Conservation (phyloP, 2,888 invertebrate species). For the Plagodis dolabraria region DNA sequence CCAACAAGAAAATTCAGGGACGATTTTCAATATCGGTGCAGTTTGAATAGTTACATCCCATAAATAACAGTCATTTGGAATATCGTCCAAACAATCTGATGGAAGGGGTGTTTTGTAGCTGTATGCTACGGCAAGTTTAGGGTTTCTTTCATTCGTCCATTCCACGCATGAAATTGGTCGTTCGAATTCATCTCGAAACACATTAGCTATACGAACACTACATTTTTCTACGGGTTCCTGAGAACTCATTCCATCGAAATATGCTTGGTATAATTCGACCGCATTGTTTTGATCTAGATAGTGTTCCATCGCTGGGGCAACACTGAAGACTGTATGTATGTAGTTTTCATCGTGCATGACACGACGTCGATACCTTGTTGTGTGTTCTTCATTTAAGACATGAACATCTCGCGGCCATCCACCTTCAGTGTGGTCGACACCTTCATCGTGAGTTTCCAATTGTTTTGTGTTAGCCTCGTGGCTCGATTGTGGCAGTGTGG, state of each 20-base stretch:
- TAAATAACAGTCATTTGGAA: constrained; percentile 84
- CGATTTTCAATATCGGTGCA: constrained; percentile 58
- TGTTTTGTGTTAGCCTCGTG: constrained; percentile 86
- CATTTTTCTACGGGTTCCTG: constrained; percentile 83
- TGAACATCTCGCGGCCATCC: constrained; percentile 93
- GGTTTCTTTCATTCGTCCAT: constrained; percentile 88
- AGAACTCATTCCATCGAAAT: constrained; percentile 85
- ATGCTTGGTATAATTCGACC: constrained; percentile 91
- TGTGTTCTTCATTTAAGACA: constrained; percentile 87
- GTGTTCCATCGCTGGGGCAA: constrained; percentile 86
- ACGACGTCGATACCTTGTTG: constrained; percentile 89
- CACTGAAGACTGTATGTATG: constrained; percentile 85
- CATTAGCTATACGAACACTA: constrained; percentile 86
- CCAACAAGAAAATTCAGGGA: constrained; percentile 66
- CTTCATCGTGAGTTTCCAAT: constrained; percentile 83
- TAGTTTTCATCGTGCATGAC: constrained; percentile 92
- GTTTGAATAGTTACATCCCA: constrained; percentile 86
- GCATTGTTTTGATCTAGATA: constrained; percentile 91
- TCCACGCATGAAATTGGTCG: constrained; percentile 85
- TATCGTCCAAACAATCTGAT: constrained; percentile 36
- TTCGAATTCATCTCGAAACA: constrained; percentile 86
- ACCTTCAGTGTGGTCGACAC: constrained; percentile 91
- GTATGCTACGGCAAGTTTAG: constrained; percentile 87
- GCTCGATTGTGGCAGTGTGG: constrained; percentile 70
- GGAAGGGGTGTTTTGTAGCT: constrained; percentile 59